Evolutionary conservation across 2,113 vertebrate genomes (phyloP).

Genomic region (Addax nasomaculatus): DNA sequence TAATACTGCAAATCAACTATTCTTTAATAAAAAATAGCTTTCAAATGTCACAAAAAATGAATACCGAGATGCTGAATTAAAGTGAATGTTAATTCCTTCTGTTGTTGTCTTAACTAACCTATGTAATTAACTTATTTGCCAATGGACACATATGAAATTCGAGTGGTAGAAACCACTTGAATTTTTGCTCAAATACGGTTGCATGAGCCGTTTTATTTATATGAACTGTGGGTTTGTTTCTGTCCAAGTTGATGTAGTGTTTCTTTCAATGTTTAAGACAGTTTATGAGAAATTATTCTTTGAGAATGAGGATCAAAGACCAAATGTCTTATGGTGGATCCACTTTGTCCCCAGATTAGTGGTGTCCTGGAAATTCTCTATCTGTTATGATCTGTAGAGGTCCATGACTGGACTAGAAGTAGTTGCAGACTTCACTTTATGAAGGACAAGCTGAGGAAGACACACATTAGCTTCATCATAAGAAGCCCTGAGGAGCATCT

Average conservation of each 20-base stretch:
- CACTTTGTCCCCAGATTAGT: too few species aligned
- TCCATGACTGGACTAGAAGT: background rate
- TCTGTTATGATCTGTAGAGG: background rate
- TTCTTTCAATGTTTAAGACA: background rate
- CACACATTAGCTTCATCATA: fast-evolving
- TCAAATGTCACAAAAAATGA: background rate
- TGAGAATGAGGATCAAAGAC: background rate
- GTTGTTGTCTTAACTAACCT: background rate
- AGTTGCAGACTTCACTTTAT: fast-evolving
- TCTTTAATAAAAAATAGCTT: background rate
- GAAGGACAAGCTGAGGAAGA: background rate
- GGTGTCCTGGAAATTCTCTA: fast-evolving
- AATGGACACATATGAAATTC: background rate
- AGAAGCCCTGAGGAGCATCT: background rate
- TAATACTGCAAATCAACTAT: background rate
- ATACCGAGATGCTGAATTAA: background rate
- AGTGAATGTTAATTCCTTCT: background rate
- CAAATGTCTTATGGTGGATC: fast-evolving
- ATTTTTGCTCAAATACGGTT: background rate
- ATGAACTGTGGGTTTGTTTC: background rate
- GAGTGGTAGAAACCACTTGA: background rate
- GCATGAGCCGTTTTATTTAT: background rate
- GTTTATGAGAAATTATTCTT: background rate
- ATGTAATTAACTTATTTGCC: background rate
- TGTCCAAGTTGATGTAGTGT: background rate